Base-by-base conservation (phyloP, 2,888 invertebrate genomes). In the Horisme vitalbata region DNA sequence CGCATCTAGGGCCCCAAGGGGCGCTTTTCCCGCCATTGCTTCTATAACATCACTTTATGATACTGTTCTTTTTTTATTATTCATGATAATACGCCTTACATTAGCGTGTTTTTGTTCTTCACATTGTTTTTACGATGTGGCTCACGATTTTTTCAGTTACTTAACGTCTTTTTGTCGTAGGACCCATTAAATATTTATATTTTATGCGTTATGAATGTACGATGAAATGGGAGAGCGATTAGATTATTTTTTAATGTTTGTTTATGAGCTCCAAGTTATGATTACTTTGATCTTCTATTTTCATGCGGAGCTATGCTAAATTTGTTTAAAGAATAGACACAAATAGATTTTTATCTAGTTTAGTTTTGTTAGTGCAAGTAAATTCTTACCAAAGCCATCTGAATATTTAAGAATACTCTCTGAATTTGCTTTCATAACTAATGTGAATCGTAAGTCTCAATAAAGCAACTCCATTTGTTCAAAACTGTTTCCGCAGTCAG, bases 11-110 rank as follows among this genome's bases (percentile, higher is more conserved):
- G 59, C 57, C 80, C 67, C 75, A 23, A 18, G 76, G 74, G 82
- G 75, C 76, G 65, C 59, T 84, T 83, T 86, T 75, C 73, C 79
- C 75, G 75, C 78, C 76, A 79, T 86, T 84, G 79, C 81, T 79
- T 80, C 79, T 80, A 75, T 76, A 81, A 77, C 79, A 81, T 83
- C 83, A 75, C 81, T 85, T 85, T 85, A 82, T 83, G 83, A 83
- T 85, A 77, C 78, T 75, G 38, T 44, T 28, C 31, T 32, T 76
- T 79, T 81, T 85, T 78, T 86, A 86, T 85, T 86, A 84, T 84
- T 84, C 80, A 85, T 81, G 78, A 72, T 84, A 83, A 85, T 86
- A 79, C 75, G 64, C 68, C 69, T 57, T 77, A 80, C 83, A 84
- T 84, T 83, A 84, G 78, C 75, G 68, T 77, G 68, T 73, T 78